These are phyloP conservation scores for Actinia tenebrosa DNA, from an alignment of 64 coral and sea anemone species.

Conservation along the genomic window DNA sequence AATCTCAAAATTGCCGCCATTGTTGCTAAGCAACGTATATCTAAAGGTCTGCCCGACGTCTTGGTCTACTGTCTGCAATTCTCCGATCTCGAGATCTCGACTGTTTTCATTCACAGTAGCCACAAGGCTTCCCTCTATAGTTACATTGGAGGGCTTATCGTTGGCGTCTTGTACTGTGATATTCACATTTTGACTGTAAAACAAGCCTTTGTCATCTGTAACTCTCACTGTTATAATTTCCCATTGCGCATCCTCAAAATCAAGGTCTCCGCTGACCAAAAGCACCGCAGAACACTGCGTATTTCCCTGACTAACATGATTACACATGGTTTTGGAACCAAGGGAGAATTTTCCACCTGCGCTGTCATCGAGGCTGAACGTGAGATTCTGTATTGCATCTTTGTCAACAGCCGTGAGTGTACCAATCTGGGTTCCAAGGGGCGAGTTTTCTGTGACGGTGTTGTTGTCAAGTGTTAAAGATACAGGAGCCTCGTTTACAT, in stretches of 20 bases:
- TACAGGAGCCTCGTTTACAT: constrained; percentile 82
- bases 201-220: constrained; percentile 51
- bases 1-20: constrained; percentile 50
- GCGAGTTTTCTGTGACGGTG: constrained; percentile 65
- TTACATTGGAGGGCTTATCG: constrained; percentile 63
- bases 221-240: constrained; percentile 50
- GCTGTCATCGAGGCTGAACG: constrained; percentile 64
- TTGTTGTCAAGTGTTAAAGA: constrained; percentile 60
- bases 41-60: constrained; percentile 39
- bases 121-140: constrained; percentile 40
- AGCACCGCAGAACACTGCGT: constrained; percentile 43
- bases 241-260: constrained; percentile 44
- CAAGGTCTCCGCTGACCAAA: constrained; percentile 51
- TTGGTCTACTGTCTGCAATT: constrained; percentile 51
- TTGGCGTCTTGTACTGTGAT: constrained; percentile 59
- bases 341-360: constrained; percentile 59
- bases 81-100: constrained; percentile 34
- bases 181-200: constrained; percentile 32
- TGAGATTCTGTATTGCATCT: constrained; percentile 58
- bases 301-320: constrained; percentile 6
- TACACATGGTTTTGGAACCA: constrained; percentile 32
- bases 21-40: constrained; percentile 38
- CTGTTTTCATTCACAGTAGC: constrained; percentile 67
- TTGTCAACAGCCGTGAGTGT: constrained; percentile 71
- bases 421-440: constrained; percentile 48